These are phyloP conservation scores for Amyelois transitella DNA, from an alignment of 1,140 invertebrate genomes.

Conservation along the genomic window DNA sequence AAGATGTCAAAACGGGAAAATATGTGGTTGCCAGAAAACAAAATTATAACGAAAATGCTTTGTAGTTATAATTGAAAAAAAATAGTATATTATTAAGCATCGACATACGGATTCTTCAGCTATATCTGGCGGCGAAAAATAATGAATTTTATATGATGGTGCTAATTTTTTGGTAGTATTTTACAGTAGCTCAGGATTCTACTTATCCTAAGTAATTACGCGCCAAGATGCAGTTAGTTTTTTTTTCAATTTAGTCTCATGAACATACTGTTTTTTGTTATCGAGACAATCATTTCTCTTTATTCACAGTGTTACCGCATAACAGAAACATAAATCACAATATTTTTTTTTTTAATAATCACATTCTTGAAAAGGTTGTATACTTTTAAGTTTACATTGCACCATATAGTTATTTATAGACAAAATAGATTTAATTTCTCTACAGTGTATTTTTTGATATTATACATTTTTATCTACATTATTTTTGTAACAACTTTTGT, in stretches of 20 bases:
- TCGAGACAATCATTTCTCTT: no score
- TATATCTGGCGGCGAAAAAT: no score
- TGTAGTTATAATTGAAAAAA: no score
- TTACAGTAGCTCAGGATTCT: not conserved
- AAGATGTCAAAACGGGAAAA: no score
- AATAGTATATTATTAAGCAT: no score
- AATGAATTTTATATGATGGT: not conserved
- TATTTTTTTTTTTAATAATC: not conserved
- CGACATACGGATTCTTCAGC: no score
- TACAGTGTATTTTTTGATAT: constrained; percentile 4
- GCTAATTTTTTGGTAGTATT: not conserved
- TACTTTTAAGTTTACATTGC: not conserved
- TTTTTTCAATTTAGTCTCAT: no score
- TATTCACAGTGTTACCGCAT: no score
- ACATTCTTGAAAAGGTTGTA: not conserved
- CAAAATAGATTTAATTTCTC: not conserved
- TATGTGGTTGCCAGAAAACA: no score
- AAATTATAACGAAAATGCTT: no score
- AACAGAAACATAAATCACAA: no score
- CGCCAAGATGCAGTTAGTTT: not conserved
- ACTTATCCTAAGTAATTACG: not conserved
- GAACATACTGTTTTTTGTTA: no score
- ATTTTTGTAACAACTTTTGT: not conserved
- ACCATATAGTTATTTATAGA: not conserved
- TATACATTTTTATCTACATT: not conserved